Evolutionary conservation across 2,888 invertebrate genomes (phyloP).

Genomic region (Liopterus haemorrhoidalis): DNA sequence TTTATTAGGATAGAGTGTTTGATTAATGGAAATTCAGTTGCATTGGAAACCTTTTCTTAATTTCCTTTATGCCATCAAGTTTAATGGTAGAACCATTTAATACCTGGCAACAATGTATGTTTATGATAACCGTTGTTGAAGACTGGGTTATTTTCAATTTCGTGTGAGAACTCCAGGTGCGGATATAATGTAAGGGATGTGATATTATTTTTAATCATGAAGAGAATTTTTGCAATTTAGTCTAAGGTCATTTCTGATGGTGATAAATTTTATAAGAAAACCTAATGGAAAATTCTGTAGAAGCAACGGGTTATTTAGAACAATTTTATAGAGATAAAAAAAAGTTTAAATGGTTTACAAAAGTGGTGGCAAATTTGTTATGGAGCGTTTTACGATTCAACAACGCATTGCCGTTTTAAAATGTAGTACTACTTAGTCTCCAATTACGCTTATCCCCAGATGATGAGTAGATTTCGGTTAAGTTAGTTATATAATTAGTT

Average conservation of each 20-base stretch:
- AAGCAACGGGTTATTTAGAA: too few relatives aligned
- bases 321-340: too few relatives aligned
- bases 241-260: neutral
- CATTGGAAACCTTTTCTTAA: conserved; percentile 20
- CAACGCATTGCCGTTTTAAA: too few relatives aligned
- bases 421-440: too few relatives aligned
- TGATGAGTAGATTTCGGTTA: too few relatives aligned
- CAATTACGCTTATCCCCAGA: too few relatives aligned
- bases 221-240: neutral
- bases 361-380: too few relatives aligned
- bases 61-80: conserved; percentile 16
- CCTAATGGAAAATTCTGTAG: too few relatives aligned
- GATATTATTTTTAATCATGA: neutral
- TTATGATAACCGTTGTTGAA: neutral
- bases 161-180: neutral
- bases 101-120: neutral
- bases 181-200: neutral
- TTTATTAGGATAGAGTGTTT: conserved; percentile 17
- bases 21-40: conserved; percentile 15
- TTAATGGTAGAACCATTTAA: conserved; percentile 10
- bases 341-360: too few relatives aligned
- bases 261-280: too few relatives aligned
- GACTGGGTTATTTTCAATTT: neutral
- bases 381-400: too few relatives aligned
- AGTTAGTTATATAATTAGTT: too few relatives aligned